A percentile compares a stretch with the other conserved stretches of the same genome.
phyloP scores from a whole-genome alignment of 2,888 invertebrate species.

The Drosophila eohydei region DNA sequence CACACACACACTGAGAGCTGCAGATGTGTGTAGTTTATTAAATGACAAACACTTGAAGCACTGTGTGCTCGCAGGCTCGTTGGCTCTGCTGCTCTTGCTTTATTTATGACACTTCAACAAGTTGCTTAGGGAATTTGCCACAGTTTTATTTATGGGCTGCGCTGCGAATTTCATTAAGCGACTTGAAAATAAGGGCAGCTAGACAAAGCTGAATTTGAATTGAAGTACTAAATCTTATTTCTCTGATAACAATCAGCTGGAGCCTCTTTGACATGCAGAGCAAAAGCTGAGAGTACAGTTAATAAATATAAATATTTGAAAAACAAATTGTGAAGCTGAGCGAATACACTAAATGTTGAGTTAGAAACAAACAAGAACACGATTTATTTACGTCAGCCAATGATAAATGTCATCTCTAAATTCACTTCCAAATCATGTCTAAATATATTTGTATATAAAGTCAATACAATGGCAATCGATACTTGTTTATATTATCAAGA shows the following conservation, averaged over 20 bases:
- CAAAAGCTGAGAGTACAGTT: not conserved
- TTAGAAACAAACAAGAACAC: not conserved
- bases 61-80: slow-evolving; percentile 28
- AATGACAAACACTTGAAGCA: slow-evolving; percentile 70
- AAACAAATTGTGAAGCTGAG: not conserved
- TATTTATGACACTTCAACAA: slow-evolving; percentile 76
- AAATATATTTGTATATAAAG: slow-evolving; percentile 10
- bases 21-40: slow-evolving; percentile 76
- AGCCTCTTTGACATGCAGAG: slow-evolving; percentile 1
- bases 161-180: slow-evolving; percentile 36
- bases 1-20: slow-evolving; percentile 7
- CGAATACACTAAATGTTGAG: not conserved
- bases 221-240: not conserved
- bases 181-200: slow-evolving; percentile 58
- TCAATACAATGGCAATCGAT: slow-evolving; percentile 15
- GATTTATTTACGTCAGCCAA: not conserved
- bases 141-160: slow-evolving; percentile 70
- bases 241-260: not conserved
- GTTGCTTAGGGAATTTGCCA: slow-evolving; percentile 79
- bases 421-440: slow-evolving; percentile 18
- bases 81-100: slow-evolving; percentile 30
- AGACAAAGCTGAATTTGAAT: not conserved
- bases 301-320: not conserved
- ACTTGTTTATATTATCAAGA: slow-evolving; percentile 32
- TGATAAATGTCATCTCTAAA: slow-evolving; percentile 3